Percentiles rank a stretch among this genome's conserved stretches.
phyloP scores from a whole-genome alignment of 2,113 vertebrate species.

The Lophochroa leadbeateri region DNA sequence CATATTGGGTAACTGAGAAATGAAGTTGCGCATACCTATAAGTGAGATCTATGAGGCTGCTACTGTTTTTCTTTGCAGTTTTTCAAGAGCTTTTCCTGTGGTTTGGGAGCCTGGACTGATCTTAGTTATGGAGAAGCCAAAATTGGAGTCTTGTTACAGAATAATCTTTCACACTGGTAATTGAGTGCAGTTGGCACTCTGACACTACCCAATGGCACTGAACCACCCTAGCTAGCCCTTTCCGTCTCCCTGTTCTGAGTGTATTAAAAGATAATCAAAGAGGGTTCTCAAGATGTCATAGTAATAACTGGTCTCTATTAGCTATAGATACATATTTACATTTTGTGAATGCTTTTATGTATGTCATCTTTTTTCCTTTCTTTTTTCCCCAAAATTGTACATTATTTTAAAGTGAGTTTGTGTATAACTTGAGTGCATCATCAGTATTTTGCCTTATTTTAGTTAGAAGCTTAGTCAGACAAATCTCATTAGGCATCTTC shows the following conservation, averaged over 20 bases:
- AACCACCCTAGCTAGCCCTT: not conserved
- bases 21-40: accelerated
- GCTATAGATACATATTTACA: not conserved
- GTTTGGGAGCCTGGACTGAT: not conserved
- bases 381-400: accelerated
- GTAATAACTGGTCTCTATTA: not conserved
- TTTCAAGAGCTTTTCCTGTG: not conserved
- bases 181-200: too few relatives aligned
- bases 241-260: not conserved
- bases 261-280: not conserved
- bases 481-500: conserved; percentile 3
- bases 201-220: accelerated
- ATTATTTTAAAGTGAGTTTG: not conserved
- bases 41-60: not conserved
- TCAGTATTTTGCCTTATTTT: not conserved
- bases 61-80: not conserved
- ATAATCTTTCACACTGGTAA: not conserved
- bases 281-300: accelerated
- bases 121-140: not conserved
- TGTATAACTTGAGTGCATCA: not conserved
- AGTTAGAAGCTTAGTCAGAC: not conserved
- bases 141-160: not conserved
- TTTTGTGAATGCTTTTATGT: not conserved
- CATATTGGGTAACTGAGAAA: accelerated
- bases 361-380: not conserved